Conservation (phyloP, 2,888 invertebrate genomes). For the Melanotus villosus region DNA sequence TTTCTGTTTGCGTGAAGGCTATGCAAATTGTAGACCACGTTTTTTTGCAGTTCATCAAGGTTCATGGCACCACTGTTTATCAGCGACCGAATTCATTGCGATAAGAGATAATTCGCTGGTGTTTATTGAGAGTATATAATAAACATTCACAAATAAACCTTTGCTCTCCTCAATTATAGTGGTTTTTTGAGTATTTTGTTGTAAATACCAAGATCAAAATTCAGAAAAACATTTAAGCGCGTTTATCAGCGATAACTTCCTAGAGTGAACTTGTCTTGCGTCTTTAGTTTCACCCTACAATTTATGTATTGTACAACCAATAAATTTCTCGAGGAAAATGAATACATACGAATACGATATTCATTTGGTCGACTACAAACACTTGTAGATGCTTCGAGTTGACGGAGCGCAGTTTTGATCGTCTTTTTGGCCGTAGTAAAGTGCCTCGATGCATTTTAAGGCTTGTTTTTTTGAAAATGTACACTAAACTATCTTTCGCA, state of each 20-base stretch:
- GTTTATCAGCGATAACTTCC: constrained; percentile 16
- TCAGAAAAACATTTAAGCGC: too few species aligned
- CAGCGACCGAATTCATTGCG: constrained; percentile 24
- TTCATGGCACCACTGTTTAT: constrained; percentile 33
- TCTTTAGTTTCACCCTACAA: constrained; percentile 63
- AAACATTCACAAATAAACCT: constrained; percentile 34
- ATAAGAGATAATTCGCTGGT: constrained; percentile 12
- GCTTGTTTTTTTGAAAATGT: neutral
- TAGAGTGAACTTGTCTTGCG: constrained; percentile 59
- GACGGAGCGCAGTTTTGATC: constrained; percentile 63
- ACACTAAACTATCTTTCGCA: constrained; percentile 53
- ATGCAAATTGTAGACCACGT: constrained; percentile 13
- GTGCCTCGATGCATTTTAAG: neutral
- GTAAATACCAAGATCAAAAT: constrained; percentile 25
- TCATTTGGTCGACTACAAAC: constrained; percentile 61
- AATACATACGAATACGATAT: constrained; percentile 54
- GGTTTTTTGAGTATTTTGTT: neutral
- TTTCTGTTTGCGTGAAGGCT: constrained; percentile 5
- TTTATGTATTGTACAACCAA: constrained; percentile 60
- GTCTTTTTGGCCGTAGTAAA: constrained; percentile 18
- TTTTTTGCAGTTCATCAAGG: constrained; percentile 18
- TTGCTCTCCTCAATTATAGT: constrained; percentile 19
- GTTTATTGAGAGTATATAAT: constrained; percentile 7
- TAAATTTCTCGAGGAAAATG: constrained; percentile 50
- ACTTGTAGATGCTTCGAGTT: constrained; percentile 66